Base-by-base conservation (phyloP, 2,113 vertebrate species). In the Austrofundulus limnaeus region DNA sequence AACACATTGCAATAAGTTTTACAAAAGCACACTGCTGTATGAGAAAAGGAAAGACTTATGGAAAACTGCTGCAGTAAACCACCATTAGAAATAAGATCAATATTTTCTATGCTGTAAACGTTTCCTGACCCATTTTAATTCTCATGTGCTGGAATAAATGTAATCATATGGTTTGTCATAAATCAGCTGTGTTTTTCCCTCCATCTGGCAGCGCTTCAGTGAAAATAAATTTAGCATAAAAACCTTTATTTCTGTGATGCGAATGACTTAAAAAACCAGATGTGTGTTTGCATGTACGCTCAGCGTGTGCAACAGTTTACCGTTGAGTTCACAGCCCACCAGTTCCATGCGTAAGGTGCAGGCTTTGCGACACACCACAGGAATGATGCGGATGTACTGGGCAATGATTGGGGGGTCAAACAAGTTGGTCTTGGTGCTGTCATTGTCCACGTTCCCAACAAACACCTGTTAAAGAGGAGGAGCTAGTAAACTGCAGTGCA, bases 311-410 rank as follows among this genome's bases (percentile, higher is more conserved):
- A 9, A 54, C 20, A 25, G 24, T 89, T 94, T 93, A 99, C 97
- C 97, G 0, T 93, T 94, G 81, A 97, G 83, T 78, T 99, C 97
- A 0, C 97, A 99, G 91, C 97, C 97, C 23, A 97, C 93, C 42
- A 99, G 92, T 84, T 99, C 97, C 38, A 98, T 93, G 78, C 97
- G 95, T 78, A 99, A 87, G 0, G 97, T 98, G 86, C 97, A 99
- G 69, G 85, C 93, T 0, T 91, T 91, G 47, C 92, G 93, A 66
- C 94, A 99, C 45, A 87, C 77, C 19, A 93, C 58, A 0, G 96
- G 97, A 65, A 94, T 70, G 51, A 99, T 89, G 50, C 96, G 93
- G 75, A 99, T 82, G 56, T 92, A 95, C 85, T 96, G 96, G 1
- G 87, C 87, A 0, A 93, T 91, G 85, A 98, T 88, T 1, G 96